Conservation (phyloP, 2,797 vertebrate genomes). For the Kryptopterus vitreolus region DNA sequence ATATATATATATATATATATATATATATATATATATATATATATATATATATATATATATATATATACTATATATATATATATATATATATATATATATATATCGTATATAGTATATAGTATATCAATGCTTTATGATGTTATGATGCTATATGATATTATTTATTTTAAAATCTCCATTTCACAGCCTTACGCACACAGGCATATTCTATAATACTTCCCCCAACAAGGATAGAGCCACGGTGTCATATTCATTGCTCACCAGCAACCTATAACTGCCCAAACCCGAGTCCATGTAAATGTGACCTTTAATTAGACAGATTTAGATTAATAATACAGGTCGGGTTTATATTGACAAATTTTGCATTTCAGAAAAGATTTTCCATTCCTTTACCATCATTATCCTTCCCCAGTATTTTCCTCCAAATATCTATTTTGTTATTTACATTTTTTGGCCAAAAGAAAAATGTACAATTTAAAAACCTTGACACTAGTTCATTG, state of each 20-base stretch:
- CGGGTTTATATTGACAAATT: background rate
- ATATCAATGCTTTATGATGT: too few relatives aligned
- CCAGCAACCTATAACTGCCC: slow-evolving; percentile 20
- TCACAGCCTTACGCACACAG: slow-evolving; percentile 10
- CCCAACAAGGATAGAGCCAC: slow-evolving; percentile 8
- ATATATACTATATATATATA: background rate
- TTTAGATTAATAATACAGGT: slow-evolving; percentile 28
- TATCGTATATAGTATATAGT: background rate
- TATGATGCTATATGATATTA: too few relatives aligned
- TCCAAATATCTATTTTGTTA: background rate
- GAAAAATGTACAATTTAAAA: too few relatives aligned
- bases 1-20: too few relatives aligned
- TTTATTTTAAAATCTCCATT: background rate
- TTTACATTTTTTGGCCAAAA: too few relatives aligned
- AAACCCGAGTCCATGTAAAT: slow-evolving; percentile 23
- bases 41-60: background rate
- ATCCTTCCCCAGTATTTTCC: background rate
- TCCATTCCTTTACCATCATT: slow-evolving; percentile 4
- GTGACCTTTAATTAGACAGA: slow-evolving; percentile 42
- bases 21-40: background rate
- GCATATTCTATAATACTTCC: background rate
- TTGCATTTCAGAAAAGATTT: slow-evolving; percentile 20
- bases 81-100: background rate
- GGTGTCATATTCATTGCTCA: slow-evolving; percentile 28
- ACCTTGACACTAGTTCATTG: too few relatives aligned